Conservation (phyloP, 2,888 invertebrate genomes). For the Papilio gigon region DNA sequence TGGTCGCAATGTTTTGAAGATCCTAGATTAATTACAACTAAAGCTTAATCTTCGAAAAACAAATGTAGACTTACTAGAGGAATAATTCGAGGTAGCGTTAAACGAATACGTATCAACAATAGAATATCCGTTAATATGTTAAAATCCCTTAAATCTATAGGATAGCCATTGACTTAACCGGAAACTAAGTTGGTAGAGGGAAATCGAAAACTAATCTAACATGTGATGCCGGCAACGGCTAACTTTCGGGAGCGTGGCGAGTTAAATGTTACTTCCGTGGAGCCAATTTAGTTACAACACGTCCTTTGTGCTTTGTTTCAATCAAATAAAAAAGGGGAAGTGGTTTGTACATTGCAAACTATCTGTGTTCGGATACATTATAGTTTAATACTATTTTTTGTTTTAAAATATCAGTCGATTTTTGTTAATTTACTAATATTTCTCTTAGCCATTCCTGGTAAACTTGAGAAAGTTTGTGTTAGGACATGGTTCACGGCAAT, state of each 20-base stretch:
- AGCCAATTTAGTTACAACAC: slow-evolving; percentile 22
- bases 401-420: too few species aligned
- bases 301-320: background rate
- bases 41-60: too few species aligned
- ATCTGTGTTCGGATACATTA: too few species aligned
- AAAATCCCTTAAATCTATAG: slow-evolving; percentile 21
- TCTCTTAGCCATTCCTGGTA: too few species aligned
- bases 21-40: too few species aligned
- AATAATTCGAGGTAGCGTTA: background rate
- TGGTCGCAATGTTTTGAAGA: too few species aligned
- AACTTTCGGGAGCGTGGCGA: slow-evolving; percentile 33
- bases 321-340: background rate
- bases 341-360: background rate
- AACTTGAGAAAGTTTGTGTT: too few species aligned
- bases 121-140: background rate
- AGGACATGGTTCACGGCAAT: too few species aligned
- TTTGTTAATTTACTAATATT: too few species aligned
- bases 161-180: slow-evolving; percentile 21
- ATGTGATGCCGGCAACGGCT: slow-evolving; percentile 17
- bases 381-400: too few species aligned
- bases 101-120: background rate
- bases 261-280: slow-evolving; percentile 23
- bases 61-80: background rate
- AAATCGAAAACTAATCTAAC: slow-evolving; percentile 36
- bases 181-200: slow-evolving; percentile 22